Evolutionary conservation across 2,113 vertebrate genomes (phyloP).

Genomic region (Mohoua ochrocephala): DNA sequence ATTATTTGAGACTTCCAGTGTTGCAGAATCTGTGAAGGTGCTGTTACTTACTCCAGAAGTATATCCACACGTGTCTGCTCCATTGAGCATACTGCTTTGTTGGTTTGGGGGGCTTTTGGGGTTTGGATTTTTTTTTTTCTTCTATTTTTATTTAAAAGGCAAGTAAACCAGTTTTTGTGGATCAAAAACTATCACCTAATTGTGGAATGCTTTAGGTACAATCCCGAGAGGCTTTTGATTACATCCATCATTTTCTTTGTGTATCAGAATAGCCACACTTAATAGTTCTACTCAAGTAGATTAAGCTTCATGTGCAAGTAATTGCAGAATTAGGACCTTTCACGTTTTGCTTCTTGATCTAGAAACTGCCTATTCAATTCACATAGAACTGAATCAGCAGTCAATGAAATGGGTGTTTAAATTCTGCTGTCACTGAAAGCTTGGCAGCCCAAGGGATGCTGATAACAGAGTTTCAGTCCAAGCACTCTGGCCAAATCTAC

Average conservation of each 20-base stretch:
- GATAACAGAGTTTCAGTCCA: slow-evolving; percentile 25
- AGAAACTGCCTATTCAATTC: neutral
- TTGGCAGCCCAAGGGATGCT: slow-evolving; percentile 39
- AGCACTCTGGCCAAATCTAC: slow-evolving; percentile 2
- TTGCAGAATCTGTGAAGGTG: neutral
- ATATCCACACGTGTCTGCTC: neutral
- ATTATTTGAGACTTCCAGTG: neutral
- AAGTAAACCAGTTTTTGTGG: neutral
- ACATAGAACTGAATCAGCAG: slow-evolving; percentile 48
- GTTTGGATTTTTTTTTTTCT: neutral
- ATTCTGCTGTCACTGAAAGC: slow-evolving; percentile 38
- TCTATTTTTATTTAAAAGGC: neutral
- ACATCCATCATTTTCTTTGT: neutral
- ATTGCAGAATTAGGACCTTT: neutral
- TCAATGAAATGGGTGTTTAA: slow-evolving; percentile 39
- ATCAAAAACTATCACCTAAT: neutral
- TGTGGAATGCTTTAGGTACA: neutral
- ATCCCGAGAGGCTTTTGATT: neutral
- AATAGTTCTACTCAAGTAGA: neutral
- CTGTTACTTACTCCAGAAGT: neutral
- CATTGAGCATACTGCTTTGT: neutral
- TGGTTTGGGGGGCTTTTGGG: neutral
- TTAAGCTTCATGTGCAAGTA: neutral
- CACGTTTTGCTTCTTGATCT: neutral
- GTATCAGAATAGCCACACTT: neutral